These are phyloP conservation scores for Drosophila longiperda DNA, from an alignment of 2,888 invertebrate genomes.

Conservation along the genomic window DNA sequence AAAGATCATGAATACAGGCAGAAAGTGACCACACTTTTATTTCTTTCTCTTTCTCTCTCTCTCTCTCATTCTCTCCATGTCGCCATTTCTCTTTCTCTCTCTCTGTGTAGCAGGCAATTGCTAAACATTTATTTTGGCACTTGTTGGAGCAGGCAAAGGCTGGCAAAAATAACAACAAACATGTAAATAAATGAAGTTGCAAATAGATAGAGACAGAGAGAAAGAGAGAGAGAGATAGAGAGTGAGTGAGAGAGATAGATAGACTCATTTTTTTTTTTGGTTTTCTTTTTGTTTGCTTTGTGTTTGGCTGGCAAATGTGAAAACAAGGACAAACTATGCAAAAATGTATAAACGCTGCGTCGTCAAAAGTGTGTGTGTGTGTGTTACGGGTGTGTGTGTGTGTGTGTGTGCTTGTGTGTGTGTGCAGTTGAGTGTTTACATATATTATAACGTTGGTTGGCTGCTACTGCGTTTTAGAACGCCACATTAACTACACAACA, in stretches of 20 bases:
- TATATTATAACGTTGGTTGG: conserved; percentile 63
- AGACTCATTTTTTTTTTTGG: conserved; percentile 16
- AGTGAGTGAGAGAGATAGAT: not conserved
- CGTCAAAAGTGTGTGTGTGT: conserved; percentile 27
- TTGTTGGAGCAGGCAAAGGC: conserved; percentile 47
- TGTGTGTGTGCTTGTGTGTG: conserved; percentile 18
- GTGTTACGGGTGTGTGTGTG: conserved; percentile 7
- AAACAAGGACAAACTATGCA: conserved; percentile 75
- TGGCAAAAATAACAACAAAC: conserved; percentile 27
- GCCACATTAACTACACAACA: conserved; percentile 79
- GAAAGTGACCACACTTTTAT: conserved; percentile 23
- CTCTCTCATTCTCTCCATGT: not conserved
- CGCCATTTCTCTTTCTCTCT: not conserved
- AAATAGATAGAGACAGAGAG: not conserved
- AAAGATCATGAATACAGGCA: conserved; percentile 50
- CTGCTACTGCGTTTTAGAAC: conserved; percentile 75
- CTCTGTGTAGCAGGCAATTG: conserved; percentile 12
- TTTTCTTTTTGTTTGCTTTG: not conserved
- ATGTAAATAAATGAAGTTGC: conserved; percentile 44
- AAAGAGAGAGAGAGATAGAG: not conserved
- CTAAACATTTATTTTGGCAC: conserved; percentile 64
- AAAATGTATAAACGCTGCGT: conserved; percentile 71
- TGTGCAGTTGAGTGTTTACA: conserved; percentile 74
- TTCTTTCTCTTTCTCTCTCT: not conserved
- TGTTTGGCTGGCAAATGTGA: conserved; percentile 61